Conservation (phyloP, 2,113 vertebrate genomes). For the Thunnus thynnus region DNA sequence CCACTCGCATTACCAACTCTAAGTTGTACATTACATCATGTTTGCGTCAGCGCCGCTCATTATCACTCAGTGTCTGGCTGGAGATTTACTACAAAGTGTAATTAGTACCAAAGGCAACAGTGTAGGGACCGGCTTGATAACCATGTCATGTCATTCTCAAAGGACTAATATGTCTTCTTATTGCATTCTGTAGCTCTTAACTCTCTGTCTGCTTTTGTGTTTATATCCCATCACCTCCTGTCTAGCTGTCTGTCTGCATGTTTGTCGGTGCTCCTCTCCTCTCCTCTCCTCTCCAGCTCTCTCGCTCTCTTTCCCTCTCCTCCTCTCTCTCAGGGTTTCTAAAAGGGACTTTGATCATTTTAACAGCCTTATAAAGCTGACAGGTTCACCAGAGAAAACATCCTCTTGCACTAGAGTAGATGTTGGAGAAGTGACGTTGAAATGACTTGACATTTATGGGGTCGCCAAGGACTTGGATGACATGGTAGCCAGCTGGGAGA, state of each 20-base stretch:
- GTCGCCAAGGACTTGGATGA: conserved; percentile 61
- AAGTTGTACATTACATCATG: conserved; percentile 54
- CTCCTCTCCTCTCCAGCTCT: not conserved
- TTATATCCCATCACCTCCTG: conserved; percentile 30
- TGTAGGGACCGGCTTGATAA: conserved; percentile 2
- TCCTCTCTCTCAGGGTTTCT: conserved; percentile 56
- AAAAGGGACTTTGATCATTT: conserved; percentile 78
- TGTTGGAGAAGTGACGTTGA: conserved; percentile 72
- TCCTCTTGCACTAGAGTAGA: conserved; percentile 63
- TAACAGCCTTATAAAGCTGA: conserved; percentile 77
- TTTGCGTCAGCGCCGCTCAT: conserved; percentile 45
- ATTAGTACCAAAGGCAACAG: conserved; percentile 52
- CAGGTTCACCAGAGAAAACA: conserved; percentile 71
- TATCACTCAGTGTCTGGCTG: conserved; percentile 29
- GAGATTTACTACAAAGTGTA: conserved; percentile 55
- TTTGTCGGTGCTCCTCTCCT: conserved; percentile 17
- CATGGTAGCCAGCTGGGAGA: conserved; percentile 44
- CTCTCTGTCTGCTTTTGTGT: conserved; percentile 29
- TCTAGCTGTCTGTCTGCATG: conserved; percentile 32
- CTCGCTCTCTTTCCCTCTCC: not conserved
- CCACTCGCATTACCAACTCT: conserved; percentile 6
- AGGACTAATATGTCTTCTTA: conserved; percentile 34
- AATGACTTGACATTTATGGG: conserved; percentile 78
- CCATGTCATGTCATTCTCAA: conserved; percentile 21
- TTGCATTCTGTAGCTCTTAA: conserved; percentile 25